Conservation (phyloP, 2,113 vertebrate species). For the crab-eating macaque (Macaca fascicularis) region DNA sequence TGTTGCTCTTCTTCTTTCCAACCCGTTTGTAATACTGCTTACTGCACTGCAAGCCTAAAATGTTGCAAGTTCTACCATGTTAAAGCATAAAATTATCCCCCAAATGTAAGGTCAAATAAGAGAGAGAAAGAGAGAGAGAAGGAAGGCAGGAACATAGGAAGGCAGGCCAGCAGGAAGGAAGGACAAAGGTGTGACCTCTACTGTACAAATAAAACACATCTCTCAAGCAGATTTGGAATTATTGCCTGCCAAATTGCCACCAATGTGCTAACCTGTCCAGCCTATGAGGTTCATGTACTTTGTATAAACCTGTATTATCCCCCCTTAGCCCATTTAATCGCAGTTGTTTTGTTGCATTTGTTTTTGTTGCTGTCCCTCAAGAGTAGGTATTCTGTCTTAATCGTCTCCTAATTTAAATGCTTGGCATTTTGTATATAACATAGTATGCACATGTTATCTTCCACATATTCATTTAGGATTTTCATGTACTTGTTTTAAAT, state of each 20-base stretch:
- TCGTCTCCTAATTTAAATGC: not conserved
- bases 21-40: conserved; percentile 39
- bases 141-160: not conserved
- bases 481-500: not conserved
- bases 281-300: not conserved
- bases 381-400: not conserved
- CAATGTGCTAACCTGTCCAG: not conserved
- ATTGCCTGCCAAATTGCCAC: not conserved
- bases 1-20: not conserved
- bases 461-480: not conserved
- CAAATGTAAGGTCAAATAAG: not conserved
- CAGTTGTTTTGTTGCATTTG: not conserved
- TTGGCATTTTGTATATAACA: not conserved
- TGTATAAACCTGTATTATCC: not conserved
- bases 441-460: not conserved
- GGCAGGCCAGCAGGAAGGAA: rapidly evolving
- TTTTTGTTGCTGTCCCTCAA: not conserved
- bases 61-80: conserved; percentile 49
- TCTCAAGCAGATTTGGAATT: not conserved
- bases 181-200: not conserved
- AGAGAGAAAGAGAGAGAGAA: not conserved
- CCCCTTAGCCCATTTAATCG: not conserved
- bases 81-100: conserved; percentile 22
- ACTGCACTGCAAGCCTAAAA: conserved; percentile 21
- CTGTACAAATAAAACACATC: not conserved